These are phyloP conservation scores for Melipona quadrifasciata DNA, from an alignment of 1,140 invertebrate species.

Conservation along the genomic window DNA sequence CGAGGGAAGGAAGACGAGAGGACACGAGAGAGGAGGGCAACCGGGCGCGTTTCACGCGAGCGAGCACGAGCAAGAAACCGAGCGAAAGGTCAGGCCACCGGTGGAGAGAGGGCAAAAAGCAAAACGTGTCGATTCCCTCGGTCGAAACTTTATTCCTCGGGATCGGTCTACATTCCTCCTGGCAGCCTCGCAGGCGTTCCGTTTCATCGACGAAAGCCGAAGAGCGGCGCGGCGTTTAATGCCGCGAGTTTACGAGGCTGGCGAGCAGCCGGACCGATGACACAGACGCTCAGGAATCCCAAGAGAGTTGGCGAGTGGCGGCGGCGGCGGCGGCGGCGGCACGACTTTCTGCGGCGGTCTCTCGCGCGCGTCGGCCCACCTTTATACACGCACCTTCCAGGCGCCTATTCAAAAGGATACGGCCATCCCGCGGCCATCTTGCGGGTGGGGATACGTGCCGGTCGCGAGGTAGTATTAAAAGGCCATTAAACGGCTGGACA, in stretches of 20 bases:
- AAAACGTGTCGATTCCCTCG: conserved; percentile 5
- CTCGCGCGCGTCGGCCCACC: conserved; percentile 22
- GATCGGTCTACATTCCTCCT: conserved; percentile 52
- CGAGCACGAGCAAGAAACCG: conserved; percentile 5
- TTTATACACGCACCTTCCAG: conserved; percentile 46
- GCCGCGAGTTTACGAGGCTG: conserved; percentile 48
- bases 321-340: conserved; percentile 19
- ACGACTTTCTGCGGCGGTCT: conserved; percentile 15
- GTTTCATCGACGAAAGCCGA: conserved; percentile 27
- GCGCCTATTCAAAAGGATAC: conserved; percentile 58
- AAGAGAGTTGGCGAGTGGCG: conserved; percentile 22
- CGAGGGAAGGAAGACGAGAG: too few relatives aligned
- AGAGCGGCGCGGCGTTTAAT: neutral
- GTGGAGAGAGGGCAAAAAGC: neutral
- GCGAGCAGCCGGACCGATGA: conserved; percentile 51
- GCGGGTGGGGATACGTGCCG: conserved; percentile 55
- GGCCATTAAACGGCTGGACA: conserved; percentile 72
- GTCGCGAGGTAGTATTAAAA: conserved; percentile 74
- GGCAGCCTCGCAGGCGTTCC: neutral
- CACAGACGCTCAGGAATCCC: conserved; percentile 60
- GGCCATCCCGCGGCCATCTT: conserved; percentile 25
- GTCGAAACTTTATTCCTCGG: conserved; percentile 18
- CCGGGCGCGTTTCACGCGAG: too few relatives aligned
- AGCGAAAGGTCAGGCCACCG: neutral
- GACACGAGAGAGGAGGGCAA: neutral